Evolutionary conservation across 2,888 invertebrate species (phyloP).

Genomic region (Ctena decussata): DNA sequence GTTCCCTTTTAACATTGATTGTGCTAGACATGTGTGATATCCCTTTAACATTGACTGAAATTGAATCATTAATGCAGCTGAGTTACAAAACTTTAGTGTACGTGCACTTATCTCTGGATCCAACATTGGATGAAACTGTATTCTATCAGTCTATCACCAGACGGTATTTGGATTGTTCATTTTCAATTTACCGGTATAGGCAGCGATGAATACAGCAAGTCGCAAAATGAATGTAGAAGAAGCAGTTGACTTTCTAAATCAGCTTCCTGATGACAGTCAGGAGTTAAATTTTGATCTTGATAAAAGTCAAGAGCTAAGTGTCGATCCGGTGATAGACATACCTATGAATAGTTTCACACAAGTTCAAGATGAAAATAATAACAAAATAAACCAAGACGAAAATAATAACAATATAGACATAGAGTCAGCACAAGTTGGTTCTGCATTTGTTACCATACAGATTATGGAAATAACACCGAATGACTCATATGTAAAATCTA

Average conservation of each 20-base stretch:
- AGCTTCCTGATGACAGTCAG: neutral
- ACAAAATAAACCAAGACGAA: neutral
- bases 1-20: constrained; percentile 21
- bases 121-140: neutral
- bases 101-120: neutral
- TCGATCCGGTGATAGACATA: neutral
- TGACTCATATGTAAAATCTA: too few relatives aligned
- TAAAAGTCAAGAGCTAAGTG: neutral
- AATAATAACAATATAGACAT: too few relatives aligned
- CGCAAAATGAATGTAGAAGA: neutral
- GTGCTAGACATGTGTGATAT: constrained; percentile 40
- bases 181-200: neutral
- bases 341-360: neutral
- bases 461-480: neutral
- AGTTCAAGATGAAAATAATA: neutral
- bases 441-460: too few relatives aligned
- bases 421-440: too few relatives aligned
- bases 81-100: neutral
- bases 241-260: neutral
- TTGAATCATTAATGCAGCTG: neutral
- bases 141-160: neutral
- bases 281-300: neutral
- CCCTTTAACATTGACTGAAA: neutral
- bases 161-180: neutral
- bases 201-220: neutral